Conservation (phyloP, 2,888 invertebrate genomes). For the Dioctria linearis region DNA sequence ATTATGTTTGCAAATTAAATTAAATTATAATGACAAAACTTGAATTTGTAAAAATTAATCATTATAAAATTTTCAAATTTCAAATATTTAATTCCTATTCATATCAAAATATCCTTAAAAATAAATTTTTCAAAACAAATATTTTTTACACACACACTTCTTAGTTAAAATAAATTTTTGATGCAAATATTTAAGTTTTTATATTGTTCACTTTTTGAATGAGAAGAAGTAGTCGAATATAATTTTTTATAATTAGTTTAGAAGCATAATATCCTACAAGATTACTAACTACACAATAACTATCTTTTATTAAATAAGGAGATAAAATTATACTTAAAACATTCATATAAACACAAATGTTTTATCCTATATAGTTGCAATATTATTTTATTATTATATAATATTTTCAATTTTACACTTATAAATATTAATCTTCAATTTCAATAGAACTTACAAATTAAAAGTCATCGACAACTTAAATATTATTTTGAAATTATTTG, state of each 20-base stretch:
- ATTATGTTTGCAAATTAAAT: no score
- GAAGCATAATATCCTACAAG: background rate
- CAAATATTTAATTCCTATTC: background rate
- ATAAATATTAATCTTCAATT: no score
- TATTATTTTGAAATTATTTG: no score
- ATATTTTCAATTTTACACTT: no score
- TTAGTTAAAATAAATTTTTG: background rate
- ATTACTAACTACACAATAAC: background rate
- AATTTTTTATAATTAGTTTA: slow-evolving; percentile 5
- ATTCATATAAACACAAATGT: no score
- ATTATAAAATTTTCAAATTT: no score
- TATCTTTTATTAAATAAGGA: background rate
- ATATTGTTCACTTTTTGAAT: slow-evolving; percentile 1
- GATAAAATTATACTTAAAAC: background rate
- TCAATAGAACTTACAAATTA: no score
- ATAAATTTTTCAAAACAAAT: background rate
- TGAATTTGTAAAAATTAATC: no score
- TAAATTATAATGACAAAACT: no score
- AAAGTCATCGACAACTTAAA: no score
- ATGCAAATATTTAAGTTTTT: background rate
- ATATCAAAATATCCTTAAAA: background rate
- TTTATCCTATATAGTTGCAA: no score
- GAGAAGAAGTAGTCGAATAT: background rate
- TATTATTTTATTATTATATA: no score
- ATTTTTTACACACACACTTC: background rate